Base-by-base conservation (phyloP, 2,113 vertebrate species). In the Cebus imitator region DNA sequence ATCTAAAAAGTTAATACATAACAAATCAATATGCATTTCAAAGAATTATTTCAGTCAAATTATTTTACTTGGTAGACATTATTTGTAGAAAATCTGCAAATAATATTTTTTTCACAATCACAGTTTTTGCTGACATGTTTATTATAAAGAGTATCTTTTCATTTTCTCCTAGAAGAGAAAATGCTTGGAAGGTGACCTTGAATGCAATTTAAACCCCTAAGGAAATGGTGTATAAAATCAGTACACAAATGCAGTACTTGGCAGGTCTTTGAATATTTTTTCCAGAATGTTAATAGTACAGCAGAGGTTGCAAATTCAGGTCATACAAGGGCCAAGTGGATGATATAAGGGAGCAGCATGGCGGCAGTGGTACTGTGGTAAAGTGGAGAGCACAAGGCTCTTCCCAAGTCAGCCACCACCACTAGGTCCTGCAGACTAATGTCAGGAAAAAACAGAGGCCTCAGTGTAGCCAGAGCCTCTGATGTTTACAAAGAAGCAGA, bases 81-180 rank as follows among this genome's bases (percentile, higher is more conserved):
- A 90, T 68, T 96, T 94, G 37, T 79, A 94, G 52, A 87, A 96
- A 96, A 96, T 91, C 30, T 79, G 16, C 70, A 97, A 97, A 92
- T 64, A 91, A 93, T 58, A 90, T 27, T 37, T 97, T 90, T 86
- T 83, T 91, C 61, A 68, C 89, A 95, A 80, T 83, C 64, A 61
- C 72, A 81, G 7, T 68, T 23, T 76, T 87, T 84, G 90, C 75
- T 64, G 40, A 85, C 58, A 68, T 35, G 70, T 86, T 52, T 48
- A 76, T 81, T 90, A 32, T 52, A 96, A 85, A 61, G 97, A 61
- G 66, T 45, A 90, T 27, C 52, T 89, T 75, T 96, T 40, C 66
- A 73, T 78, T 70, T 73, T 86, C 64, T 90, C 94, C 30, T 66
- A 93, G n/a, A 81, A 87, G 83, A 80, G 70, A 40, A 40, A 40